Evolutionary conservation across 2,113 vertebrate species (phyloP).

Genomic region (Nesoenas mayeri): DNA sequence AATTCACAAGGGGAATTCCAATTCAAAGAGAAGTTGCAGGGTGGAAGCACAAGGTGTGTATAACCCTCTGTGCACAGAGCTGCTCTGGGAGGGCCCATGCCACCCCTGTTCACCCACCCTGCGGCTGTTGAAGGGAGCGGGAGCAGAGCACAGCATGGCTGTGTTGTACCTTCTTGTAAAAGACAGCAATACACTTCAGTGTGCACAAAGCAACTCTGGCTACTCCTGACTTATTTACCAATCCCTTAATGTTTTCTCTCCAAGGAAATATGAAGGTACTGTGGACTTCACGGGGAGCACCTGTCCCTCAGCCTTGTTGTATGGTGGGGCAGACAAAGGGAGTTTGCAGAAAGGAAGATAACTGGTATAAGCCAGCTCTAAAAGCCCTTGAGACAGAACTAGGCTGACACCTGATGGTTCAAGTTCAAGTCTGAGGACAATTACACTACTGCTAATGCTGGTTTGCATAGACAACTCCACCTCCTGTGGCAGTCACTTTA

Average conservation of each 20-base stretch:
- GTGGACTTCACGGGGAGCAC: background rate
- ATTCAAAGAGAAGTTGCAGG: background rate
- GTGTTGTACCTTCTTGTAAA: rapidly evolving
- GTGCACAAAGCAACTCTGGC: background rate
- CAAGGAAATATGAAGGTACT: background rate
- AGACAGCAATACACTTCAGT: background rate
- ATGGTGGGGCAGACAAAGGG: background rate
- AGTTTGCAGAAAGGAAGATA: background rate
- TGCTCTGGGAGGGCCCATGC: background rate
- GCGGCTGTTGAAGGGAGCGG: background rate
- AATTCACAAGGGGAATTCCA: background rate
- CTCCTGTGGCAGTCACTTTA: background rate
- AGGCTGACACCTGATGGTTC: background rate
- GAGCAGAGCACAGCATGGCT: background rate
- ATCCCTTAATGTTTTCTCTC: background rate
- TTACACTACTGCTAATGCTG: rapidly evolving
- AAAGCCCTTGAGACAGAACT: background rate
- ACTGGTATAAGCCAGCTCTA: background rate
- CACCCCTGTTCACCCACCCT: background rate
- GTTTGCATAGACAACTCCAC: background rate
- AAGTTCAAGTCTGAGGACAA: background rate
- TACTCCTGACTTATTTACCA: too few relatives aligned
- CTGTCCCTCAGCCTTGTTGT: background rate
- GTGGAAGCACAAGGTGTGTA: background rate
- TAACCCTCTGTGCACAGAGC: background rate